A percentile compares a stretch with the other conserved stretches of the same genome.
These are phyloP conservation scores for Misgurnus anguillicaudatus DNA, from an alignment of 2,113 vertebrate genomes.

Conservation along the genomic window DNA sequence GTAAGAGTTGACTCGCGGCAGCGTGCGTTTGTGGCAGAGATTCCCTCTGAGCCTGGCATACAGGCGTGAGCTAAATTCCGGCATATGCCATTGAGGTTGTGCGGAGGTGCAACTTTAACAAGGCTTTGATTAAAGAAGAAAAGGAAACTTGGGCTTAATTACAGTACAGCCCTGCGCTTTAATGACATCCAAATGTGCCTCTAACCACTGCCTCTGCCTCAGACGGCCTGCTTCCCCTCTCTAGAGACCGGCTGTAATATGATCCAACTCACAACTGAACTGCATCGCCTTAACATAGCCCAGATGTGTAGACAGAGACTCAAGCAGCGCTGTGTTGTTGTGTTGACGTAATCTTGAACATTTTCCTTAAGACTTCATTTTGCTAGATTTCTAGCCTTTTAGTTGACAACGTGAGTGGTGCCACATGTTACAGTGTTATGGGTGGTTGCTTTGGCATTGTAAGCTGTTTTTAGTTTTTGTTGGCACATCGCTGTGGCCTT, in stretches of 20 bases:
- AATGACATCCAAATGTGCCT: slow-evolving; percentile 51
- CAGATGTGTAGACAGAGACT: slow-evolving; percentile 29
- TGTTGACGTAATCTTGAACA: no score
- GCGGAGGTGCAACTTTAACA: slow-evolving; percentile 8
- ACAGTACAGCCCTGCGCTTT: slow-evolving; percentile 25
- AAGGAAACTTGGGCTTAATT: slow-evolving; percentile 2
- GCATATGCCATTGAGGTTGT: neutral
- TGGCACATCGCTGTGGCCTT: neutral
- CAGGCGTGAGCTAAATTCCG: neutral
- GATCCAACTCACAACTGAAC: neutral
- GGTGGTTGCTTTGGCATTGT: neutral
- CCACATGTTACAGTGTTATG: no score
- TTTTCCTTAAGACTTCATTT: neutral
- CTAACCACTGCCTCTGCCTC: neutral
- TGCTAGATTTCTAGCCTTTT: neutral
- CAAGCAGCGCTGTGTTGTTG: neutral
- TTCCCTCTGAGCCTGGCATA: neutral
- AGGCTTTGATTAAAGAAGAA: slow-evolving; percentile 32
- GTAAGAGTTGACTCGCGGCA: neutral
- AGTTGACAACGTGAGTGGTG: neutral
- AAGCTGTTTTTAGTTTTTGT: neutral
- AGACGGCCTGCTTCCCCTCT: neutral
- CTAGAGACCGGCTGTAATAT: slow-evolving; percentile 18
- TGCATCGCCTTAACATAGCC: slow-evolving; percentile 31
- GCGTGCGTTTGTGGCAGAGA: slow-evolving; percentile 9